Evolutionary conservation across 2,113 vertebrate species (phyloP).

Genomic region (Philantomba maxwellii): DNA sequence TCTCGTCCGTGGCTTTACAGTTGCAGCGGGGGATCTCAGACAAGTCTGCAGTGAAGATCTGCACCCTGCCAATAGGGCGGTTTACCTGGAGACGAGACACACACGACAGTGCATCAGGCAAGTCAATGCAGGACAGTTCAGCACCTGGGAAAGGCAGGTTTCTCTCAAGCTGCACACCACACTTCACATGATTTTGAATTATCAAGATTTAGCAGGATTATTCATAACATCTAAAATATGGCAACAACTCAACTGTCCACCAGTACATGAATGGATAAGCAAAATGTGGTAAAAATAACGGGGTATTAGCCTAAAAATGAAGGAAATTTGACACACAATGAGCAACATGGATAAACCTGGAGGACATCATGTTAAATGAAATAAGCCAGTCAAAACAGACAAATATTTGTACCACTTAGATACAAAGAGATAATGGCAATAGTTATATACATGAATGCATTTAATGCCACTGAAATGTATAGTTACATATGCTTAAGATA

Average conservation of each 20-base stretch:
- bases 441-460: not conserved
- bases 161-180: not conserved
- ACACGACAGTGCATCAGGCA: not conserved
- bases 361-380: not conserved
- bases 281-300: not conserved
- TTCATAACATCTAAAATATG: not conserved
- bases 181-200: conserved; percentile 5
- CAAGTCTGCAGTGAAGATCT: conserved; percentile 95
- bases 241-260: not conserved
- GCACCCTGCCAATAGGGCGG: conserved; percentile 94
- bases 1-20: conserved; percentile 94
- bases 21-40: conserved; percentile 97
- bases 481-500: not conserved
- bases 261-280: not conserved
- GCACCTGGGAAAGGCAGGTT: not conserved
- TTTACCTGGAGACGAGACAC: conserved; percentile 85
- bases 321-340: not conserved
- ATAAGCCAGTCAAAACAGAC: not conserved
- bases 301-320: not conserved
- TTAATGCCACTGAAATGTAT: not conserved
- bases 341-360: not conserved
- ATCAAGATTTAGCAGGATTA: not conserved
- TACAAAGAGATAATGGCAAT: not conserved
- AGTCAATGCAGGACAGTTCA: not conserved
- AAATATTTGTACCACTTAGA: not conserved